phyloP scores from a whole-genome alignment of 1,140 invertebrate species.

The Drosophila guanche region DNA sequence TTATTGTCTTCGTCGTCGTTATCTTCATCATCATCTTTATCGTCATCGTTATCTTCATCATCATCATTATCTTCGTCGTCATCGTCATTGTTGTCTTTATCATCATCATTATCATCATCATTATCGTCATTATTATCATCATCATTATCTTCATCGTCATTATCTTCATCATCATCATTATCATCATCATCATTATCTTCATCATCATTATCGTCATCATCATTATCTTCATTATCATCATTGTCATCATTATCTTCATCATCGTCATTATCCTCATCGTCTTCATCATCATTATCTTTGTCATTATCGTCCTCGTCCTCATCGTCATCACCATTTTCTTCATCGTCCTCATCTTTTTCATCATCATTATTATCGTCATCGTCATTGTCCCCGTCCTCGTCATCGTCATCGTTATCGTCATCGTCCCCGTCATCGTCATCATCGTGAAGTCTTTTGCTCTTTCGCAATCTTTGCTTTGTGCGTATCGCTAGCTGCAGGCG shows the following conservation, averaged over 20 bases:
- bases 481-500: conserved; percentile 69
- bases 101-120: conserved; percentile 21
- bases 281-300: conserved; percentile 20
- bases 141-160: conserved; percentile 8
- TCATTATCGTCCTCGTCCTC: conserved; percentile 41
- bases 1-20: conserved; percentile 15
- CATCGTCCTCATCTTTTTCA: conserved; percentile 67
- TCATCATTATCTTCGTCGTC: conserved; percentile 54
- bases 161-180: conserved; percentile 57
- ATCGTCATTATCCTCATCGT: conserved; percentile 29
- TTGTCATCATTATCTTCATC: conserved; percentile 28
- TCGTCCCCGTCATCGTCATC: conserved; percentile 21
- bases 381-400: conserved; percentile 22
- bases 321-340: conserved; percentile 72
- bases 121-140: conserved; percentile 26
- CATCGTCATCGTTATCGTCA: conserved; percentile 20
- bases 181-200: conserved; percentile 68
- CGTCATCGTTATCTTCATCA: conserved; percentile 30
- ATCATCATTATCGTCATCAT: conserved; percentile 37
- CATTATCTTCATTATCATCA: conserved; percentile 13
- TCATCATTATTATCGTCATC: conserved; percentile 60
- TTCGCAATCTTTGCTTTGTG: conserved; percentile 79
- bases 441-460: conserved; percentile 18
- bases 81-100: conserved; percentile 70
- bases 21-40: conserved; percentile 71